Percentiles rank a stretch among this genome's conserved stretches.
phyloP scores from a whole-genome alignment of 2,888 invertebrate genomes.

The Ophion costatus region DNA sequence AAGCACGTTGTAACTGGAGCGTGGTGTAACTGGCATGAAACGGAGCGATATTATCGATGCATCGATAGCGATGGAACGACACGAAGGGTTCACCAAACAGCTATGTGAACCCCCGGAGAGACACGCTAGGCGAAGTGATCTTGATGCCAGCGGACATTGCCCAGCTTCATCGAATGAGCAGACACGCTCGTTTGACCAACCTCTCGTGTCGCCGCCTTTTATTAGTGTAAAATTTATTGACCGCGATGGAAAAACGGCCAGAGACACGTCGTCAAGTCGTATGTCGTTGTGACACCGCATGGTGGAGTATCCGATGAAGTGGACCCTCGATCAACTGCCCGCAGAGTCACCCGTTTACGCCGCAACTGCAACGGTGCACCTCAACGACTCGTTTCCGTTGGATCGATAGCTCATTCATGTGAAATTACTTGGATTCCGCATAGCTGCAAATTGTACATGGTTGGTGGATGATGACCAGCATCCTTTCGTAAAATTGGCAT shows the following conservation, averaged over 20 bases:
- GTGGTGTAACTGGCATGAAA: constrained; percentile 1
- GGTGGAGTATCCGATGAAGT: background rate
- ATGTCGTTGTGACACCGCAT: background rate
- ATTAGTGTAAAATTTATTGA: constrained; percentile 18
- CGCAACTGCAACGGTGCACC: background rate
- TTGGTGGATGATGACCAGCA: too few species aligned
- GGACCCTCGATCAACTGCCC: background rate
- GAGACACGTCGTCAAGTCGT: background rate
- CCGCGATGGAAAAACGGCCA: background rate
- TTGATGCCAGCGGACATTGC: constrained; percentile 17
- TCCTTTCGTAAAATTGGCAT: too few species aligned
- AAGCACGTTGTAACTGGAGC: background rate
- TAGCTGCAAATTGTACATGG: too few species aligned
- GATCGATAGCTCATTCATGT: too few species aligned
- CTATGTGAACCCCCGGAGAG: constrained; percentile 13
- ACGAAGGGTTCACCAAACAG: constrained; percentile 26
- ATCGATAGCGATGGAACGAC: constrained; percentile 19
- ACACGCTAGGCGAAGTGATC: background rate
- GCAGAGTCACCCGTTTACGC: background rate
- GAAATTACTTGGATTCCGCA: too few species aligned
- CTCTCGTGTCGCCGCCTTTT: constrained; percentile 30
- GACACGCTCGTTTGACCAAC: constrained; percentile 44
- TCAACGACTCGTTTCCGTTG: background rate
- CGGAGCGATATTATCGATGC: constrained; percentile 7
- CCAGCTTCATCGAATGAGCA: background rate